A percentile compares a stretch with the other conserved stretches of the same genome.
Conservation (phyloP, 2,888 invertebrate species). For the Dryococelus australis region DNA sequence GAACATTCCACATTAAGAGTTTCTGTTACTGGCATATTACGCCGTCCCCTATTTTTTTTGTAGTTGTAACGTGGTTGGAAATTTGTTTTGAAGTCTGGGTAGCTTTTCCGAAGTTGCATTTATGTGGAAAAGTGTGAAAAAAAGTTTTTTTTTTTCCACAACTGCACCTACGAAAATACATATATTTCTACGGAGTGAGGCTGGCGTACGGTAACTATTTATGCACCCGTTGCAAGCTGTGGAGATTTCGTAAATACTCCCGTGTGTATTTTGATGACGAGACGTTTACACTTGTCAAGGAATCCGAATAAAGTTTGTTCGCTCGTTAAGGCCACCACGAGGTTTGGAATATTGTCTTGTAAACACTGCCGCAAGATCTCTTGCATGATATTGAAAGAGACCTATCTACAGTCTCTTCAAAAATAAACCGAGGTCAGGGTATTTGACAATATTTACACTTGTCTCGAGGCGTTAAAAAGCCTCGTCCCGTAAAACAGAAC, state of each 20-base stretch:
- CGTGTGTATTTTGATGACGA: background rate
- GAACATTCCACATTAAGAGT: too few relatives aligned
- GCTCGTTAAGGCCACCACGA: background rate
- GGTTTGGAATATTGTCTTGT: background rate
- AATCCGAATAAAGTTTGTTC: background rate
- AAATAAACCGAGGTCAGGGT: background rate
- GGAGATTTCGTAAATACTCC: background rate
- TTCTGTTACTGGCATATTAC: too few relatives aligned
- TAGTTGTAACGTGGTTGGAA: too few relatives aligned
- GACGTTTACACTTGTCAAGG: background rate
- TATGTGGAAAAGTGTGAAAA: too few relatives aligned
- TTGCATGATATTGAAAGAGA: background rate
- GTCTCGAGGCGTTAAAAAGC: background rate
- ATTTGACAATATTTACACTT: background rate
- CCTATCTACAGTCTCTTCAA: background rate
- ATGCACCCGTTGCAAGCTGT: background rate
- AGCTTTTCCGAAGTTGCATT: too few relatives aligned
- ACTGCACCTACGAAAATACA: too few relatives aligned
- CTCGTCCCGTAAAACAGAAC: too few relatives aligned
- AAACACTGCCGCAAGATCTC: background rate
- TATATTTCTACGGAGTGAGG: too few relatives aligned
- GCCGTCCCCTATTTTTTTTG: too few relatives aligned
- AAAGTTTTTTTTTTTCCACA: too few relatives aligned
- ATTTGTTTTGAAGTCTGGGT: too few relatives aligned
- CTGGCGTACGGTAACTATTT: background rate